Percentiles rank a stretch among this genome's conserved stretches.
Evolutionary conservation across 2,888 invertebrate species (phyloP).

Genomic region (Drosophila hamatofila): DNA sequence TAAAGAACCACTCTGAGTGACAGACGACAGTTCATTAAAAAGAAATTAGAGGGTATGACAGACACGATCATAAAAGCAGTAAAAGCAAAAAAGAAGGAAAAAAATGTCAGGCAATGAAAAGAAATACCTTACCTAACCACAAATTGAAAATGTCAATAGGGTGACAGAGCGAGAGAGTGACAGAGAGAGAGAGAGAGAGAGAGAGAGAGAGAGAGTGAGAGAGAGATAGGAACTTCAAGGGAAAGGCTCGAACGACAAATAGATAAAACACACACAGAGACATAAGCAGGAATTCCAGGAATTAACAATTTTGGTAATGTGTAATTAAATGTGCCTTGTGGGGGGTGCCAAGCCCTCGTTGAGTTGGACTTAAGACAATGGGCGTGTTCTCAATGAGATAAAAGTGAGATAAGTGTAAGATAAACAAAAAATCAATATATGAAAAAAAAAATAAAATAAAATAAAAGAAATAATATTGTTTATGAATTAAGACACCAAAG

Average conservation of each 20-base stretch:
- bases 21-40: conserved; percentile 64
- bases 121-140: conserved; percentile 20
- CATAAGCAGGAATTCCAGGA: conserved; percentile 31
- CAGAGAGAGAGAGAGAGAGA: neutral
- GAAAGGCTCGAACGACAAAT: conserved; percentile 33
- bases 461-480: neutral
- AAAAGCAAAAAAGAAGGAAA: neutral
- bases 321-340: conserved; percentile 23
- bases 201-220: conserved; percentile 21
- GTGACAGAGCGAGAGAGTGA: neutral
- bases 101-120: conserved; percentile 20
- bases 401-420: neutral
- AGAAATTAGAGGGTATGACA: conserved; percentile 52
- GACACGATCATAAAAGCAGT: conserved; percentile 31
- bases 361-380: neutral
- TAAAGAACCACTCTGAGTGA: conserved; percentile 30
- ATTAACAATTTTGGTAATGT: conserved; percentile 25
- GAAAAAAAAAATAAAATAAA: too few relatives aligned
- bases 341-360: neutral
- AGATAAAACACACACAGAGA: conserved; percentile 18
- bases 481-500: neutral
- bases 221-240: conserved; percentile 27
- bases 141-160: conserved; percentile 23
- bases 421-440: neutral
- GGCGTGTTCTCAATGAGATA: neutral